phyloP scores from a whole-genome alignment of 2,888 invertebrate genomes.

The Prostheceraeus crozeri region DNA sequence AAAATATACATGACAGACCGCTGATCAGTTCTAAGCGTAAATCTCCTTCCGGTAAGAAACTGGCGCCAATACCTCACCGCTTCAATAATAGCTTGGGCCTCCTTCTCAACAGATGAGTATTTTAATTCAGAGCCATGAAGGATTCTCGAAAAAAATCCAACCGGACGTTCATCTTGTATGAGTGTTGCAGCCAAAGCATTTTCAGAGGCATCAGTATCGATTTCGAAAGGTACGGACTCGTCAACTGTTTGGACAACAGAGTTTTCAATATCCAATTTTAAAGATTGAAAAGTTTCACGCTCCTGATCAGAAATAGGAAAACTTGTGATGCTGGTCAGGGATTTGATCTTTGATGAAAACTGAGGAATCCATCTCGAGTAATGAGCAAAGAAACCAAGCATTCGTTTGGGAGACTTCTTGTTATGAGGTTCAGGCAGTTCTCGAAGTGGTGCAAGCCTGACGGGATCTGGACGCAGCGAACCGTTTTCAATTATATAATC shows the following conservation, averaged over 20 bases:
- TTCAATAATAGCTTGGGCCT: constrained; percentile 35
- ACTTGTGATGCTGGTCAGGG: background rate
- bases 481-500: constrained; percentile 17
- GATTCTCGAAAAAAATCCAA: background rate
- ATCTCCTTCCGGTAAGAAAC: constrained; percentile 34
- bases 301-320: background rate
- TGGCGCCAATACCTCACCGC: constrained; percentile 35
- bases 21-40: constrained; percentile 41
- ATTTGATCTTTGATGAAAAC: background rate
- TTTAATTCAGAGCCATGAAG: no score
- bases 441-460: constrained; percentile 1
- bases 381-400: constrained; percentile 1
- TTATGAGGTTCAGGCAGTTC: background rate
- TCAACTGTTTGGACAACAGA: background rate
- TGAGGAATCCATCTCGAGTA: constrained; percentile 12
- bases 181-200: background rate
- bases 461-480: constrained; percentile 10
- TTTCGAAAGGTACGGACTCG: background rate
- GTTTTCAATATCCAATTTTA: background rate
- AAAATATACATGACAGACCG: constrained; percentile 39
- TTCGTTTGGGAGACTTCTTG: background rate
- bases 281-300: background rate
- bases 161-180: background rate
- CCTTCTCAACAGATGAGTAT: constrained; percentile 39
- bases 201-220: constrained; percentile 18